Conservation (phyloP, 1,140 invertebrate species). For the Littorina saxatilis region DNA sequence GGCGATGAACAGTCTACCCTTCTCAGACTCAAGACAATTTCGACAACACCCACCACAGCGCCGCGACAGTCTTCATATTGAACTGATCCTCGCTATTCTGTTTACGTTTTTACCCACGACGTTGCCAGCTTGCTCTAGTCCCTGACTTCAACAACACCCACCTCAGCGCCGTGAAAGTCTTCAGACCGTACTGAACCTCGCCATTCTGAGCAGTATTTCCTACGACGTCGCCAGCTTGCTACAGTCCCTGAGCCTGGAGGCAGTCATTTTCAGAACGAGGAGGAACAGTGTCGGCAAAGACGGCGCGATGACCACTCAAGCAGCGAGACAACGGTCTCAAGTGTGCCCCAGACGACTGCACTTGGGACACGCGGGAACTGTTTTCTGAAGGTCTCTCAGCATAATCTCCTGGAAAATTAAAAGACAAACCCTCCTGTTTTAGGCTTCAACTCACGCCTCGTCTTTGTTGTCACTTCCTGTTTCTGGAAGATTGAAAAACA, state of each 20-base stretch:
- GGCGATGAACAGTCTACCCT: not conserved
- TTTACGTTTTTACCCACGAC: not conserved
- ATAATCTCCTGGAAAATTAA: constrained; percentile 30
- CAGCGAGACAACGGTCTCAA: constrained; percentile 8
- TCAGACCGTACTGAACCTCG: too few species aligned
- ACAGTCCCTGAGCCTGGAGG: not conserved
- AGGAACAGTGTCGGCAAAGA: constrained; percentile 21
- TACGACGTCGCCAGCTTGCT: constrained; percentile 26
- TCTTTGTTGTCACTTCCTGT: constrained; percentile 26
- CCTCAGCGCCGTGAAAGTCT: not conserved
- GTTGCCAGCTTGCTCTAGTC: constrained; percentile 11
- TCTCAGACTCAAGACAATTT: not conserved
- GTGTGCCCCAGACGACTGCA: not conserved
- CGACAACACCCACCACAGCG: not conserved
- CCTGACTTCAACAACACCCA: not conserved
- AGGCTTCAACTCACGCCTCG: not conserved
- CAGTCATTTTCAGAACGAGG: constrained; percentile 24
- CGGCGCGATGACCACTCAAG: constrained; percentile 31
- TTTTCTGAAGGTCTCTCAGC: not conserved
- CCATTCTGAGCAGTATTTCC: not conserved
- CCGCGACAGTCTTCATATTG: too few species aligned
- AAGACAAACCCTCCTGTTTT: constrained; percentile 22
- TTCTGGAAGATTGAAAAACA: too few species aligned
- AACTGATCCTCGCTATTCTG: not conserved
- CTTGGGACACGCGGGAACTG: not conserved